phyloP scores from a whole-genome alignment of 2,888 invertebrate species.

The Heliconius hortense region DNA sequence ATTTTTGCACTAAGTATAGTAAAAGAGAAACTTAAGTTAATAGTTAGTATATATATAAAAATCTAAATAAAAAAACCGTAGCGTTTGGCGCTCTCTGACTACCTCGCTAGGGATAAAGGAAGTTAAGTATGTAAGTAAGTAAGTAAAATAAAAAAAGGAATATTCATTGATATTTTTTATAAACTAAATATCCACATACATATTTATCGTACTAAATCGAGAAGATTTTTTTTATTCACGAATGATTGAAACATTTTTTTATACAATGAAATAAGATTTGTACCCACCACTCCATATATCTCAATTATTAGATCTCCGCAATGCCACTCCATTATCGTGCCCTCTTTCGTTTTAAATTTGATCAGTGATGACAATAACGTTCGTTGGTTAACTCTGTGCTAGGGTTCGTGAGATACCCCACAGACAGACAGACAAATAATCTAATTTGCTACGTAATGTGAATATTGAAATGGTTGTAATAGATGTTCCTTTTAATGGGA shows the following conservation, averaged over 20 bases:
- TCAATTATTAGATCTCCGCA: slow-evolving; percentile 37
- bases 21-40: no score
- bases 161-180: no score
- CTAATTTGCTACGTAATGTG: slow-evolving; percentile 55
- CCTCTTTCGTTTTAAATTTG: slow-evolving; percentile 50
- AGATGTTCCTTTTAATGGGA: background rate
- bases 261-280: background rate
- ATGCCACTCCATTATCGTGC: slow-evolving; percentile 39
- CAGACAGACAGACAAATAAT: slow-evolving; percentile 54
- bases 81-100: no score
- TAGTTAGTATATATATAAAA: no score
- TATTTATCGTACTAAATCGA: background rate
- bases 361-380: slow-evolving; percentile 54
- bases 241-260: background rate
- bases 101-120: no score
- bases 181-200: no score
- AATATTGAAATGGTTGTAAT: slow-evolving; percentile 28
- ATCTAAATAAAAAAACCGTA: no score
- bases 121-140: no score
- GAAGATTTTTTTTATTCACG: background rate
- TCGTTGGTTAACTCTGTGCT: slow-evolving; percentile 50
- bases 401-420: slow-evolving; percentile 43
- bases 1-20: no score
- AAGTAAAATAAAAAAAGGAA: no score
- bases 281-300: slow-evolving; percentile 17